Base-by-base conservation (phyloP, 2,888 invertebrate genomes). In the Synanthedon myopaeformis region DNA sequence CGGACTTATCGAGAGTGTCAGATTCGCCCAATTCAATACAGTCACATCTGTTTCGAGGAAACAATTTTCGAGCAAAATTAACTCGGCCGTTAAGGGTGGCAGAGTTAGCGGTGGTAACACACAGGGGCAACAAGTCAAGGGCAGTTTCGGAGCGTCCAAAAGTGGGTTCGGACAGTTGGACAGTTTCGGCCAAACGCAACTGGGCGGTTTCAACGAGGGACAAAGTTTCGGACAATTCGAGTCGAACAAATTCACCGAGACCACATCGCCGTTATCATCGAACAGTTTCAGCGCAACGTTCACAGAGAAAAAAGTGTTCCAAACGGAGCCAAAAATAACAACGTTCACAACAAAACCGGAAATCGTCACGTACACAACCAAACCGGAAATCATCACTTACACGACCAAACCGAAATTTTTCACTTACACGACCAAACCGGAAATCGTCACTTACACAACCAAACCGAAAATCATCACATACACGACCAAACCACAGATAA, bases 1-100 rank as follows among this genome's bases (percentile, higher is more conserved):
- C 35, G 84, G 87, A 0, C 65, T 85, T 0, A 69, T 79, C 10
- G 84, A 86, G 55, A 83, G 83, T 61, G 72, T 76, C 0, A 63
- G 82, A 2, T 87, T 81, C 67, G 67, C 78, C 0, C 72, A 80
- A 52, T 82, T 58, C 65, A 66, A 65, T n/a, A 63, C 62, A n/a
- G 64, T 69, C 3, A 66, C 70, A 35, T 74, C 74, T 23, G 52
- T 69, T 14, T 72, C 68, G 11, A 69, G 69, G 53, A 72, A 69
- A 58, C 61, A 66, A 1, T 66, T 61, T 67, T 64, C 69, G 11
- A 61, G 63, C 14, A 71, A 74, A 56, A 63, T 67, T 42, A 70
- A 62, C 49, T 53, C 61, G 1, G 64, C 61, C 0, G 54, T 62
- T 50, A 65, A 66, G 35, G 61, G 62, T 17, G 57, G 56, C 3